Evolutionary conservation across 2,888 invertebrate genomes (phyloP).

Genomic region (Sericinus montela): DNA sequence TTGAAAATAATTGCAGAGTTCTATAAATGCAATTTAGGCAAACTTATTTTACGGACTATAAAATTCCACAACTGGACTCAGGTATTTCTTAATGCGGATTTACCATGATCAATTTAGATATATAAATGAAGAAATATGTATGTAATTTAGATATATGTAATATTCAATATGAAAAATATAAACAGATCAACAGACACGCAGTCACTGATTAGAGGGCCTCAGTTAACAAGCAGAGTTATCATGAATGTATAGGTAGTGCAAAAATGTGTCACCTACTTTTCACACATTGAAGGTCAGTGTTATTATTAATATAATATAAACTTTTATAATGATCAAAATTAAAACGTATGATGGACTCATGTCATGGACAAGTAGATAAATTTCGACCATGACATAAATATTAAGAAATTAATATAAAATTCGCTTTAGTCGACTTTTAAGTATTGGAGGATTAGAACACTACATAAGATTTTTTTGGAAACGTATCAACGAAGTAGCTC

Average conservation of each 20-base stretch:
- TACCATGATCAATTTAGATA: too few species aligned
- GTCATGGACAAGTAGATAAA: slow-evolving; percentile 60
- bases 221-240: slow-evolving; percentile 32
- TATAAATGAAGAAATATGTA: too few species aligned
- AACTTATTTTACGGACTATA: too few species aligned
- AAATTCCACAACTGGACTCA: too few species aligned
- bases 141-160: too few species aligned
- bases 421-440: not conserved
- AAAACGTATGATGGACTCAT: slow-evolving; percentile 36
- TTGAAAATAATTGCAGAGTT: too few species aligned
- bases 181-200: too few species aligned
- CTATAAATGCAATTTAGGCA: too few species aligned
- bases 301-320: slow-evolving; percentile 46
- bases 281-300: slow-evolving; percentile 64
- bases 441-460: slow-evolving; percentile 3
- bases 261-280: slow-evolving; percentile 67
- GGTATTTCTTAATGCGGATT: too few species aligned
- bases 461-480: not conserved
- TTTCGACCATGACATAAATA: slow-evolving; percentile 33
- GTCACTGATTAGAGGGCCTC: slow-evolving; percentile 26
- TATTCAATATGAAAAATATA: too few species aligned
- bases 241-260: slow-evolving; percentile 27
- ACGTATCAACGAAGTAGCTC: slow-evolving; percentile 1
- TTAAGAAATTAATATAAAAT: slow-evolving; percentile 18
- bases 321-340: slow-evolving; percentile 48